Evolutionary conservation across 1,140 invertebrate species (phyloP), one percentile per base, ranked within the genome.

Genomic region (Lepidurus packardi): DNA sequence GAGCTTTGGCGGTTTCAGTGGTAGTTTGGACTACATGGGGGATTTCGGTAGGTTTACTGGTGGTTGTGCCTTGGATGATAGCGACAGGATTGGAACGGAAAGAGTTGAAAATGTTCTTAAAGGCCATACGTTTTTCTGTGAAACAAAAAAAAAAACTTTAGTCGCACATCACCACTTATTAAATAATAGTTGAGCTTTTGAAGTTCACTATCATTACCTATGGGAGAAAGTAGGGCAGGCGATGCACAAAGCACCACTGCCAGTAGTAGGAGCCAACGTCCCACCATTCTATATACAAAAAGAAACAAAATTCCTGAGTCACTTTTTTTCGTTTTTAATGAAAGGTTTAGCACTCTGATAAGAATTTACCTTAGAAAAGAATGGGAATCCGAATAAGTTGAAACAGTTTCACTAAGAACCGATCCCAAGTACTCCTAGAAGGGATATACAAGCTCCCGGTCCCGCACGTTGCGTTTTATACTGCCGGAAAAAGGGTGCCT

Each of bases 341-440:
- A 13, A 7, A 65, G 13, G 6, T 11, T 1, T 65, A 34, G 34
- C 34, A n/a, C 53, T n/a, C 53, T 65, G n/a, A 13, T 65, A 65
- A 47, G 45, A 7, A 8, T 1, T 65, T 65, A 65, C 53, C 21
- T 65, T 65, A 65, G 21, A 65, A 16, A 11, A 16, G 10, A 11
- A 47, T 16, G 53, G 53, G 53, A 47, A 47, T 65, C 53, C 53
- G 21, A 65, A 16, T 47, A n/a, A 7, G 53, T 65, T 65, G 16
- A 65, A 65, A 65, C 21, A 65, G 21, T n/a, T 13, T 65, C 53
- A 65, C 53, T 65, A 21, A 9, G 53, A 65, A 65, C 53, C 21
- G 53, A 65, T 65, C 53, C 53, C 53, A 65, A 65, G 53, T 65
- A 65, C 53, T 65, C 53, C 53, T 65, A n/a, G 53, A 21, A n/a